phyloP scores from a whole-genome alignment of 2,113 vertebrate species.

The Melanostigma gelatinosum region DNA sequence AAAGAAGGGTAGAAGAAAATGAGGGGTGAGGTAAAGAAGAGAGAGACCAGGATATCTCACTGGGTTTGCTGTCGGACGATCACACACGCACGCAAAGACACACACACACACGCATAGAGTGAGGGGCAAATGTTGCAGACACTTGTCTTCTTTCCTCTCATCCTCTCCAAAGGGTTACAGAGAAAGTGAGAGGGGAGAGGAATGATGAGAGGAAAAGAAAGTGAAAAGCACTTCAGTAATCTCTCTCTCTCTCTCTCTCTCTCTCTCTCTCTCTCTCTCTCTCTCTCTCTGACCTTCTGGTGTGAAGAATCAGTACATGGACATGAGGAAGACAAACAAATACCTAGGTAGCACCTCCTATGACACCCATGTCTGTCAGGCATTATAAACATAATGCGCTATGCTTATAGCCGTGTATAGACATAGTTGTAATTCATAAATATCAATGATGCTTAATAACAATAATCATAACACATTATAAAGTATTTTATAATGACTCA shows the following conservation, averaged over 20 bases:
- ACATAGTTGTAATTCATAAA: background rate
- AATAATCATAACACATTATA: background rate
- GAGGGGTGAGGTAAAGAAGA: background rate
- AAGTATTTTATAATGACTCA: background rate
- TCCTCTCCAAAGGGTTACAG: slow-evolving; percentile 53
- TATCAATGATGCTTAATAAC: background rate
- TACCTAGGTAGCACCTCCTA: background rate
- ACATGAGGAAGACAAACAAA: slow-evolving; percentile 15
- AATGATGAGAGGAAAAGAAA: slow-evolving; percentile 38
- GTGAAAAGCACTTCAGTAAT: slow-evolving; percentile 53
- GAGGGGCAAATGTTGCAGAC: slow-evolving; percentile 58
- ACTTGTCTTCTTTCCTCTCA: slow-evolving; percentile 62
- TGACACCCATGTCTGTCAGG: background rate
- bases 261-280: background rate
- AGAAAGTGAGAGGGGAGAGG: slow-evolving; percentile 16
- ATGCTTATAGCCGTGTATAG: background rate
- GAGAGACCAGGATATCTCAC: slow-evolving; percentile 21
- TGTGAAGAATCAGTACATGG: slow-evolving; percentile 19
- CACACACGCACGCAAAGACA: slow-evolving; percentile 19
- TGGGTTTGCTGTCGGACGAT: slow-evolving; percentile 36
- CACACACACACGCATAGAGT: slow-evolving; percentile 21
- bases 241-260: background rate
- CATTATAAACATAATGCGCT: background rate
- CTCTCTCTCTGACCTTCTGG: slow-evolving; percentile 40
- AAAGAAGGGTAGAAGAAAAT: background rate